Evolutionary conservation across 2,888 invertebrate genomes (phyloP).

Genomic region (Gnatocerus cornutus): DNA sequence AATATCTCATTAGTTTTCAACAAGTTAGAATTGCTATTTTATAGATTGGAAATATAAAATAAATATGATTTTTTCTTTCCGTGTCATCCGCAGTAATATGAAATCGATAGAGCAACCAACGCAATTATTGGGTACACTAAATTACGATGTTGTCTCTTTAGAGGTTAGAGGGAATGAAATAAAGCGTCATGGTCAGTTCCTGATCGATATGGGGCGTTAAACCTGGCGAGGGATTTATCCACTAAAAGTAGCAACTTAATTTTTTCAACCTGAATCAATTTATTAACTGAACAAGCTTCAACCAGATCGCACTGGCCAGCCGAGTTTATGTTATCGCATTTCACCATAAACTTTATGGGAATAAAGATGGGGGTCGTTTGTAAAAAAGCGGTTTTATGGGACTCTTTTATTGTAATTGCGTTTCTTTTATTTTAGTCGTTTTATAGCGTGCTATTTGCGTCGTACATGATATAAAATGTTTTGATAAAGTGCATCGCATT

Average conservation of each 20-base stretch:
- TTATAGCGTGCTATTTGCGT: no score
- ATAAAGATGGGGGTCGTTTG: no score
- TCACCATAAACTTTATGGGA: no score
- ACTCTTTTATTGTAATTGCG: no score
- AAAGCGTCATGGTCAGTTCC: conserved; percentile 9
- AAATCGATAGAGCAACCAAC: conserved; percentile 29
- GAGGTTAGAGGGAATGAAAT: conserved; percentile 18
- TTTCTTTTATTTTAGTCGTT: no score
- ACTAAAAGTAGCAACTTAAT: not conserved
- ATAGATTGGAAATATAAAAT: not conserved
- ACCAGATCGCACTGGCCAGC: no score
- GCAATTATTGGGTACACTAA: conserved; percentile 22
- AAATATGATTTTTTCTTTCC: conserved; percentile 1
- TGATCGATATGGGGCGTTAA: conserved; percentile 1
- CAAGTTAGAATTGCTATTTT: not conserved
- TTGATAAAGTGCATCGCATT: no score
- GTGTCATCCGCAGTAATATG: conserved; percentile 14
- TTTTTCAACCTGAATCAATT: no score
- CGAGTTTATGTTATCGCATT: no score
- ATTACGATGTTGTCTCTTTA: conserved; percentile 17
- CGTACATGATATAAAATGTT: no score
- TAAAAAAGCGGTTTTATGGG: no score
- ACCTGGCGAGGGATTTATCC: not conserved
- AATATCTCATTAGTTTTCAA: not conserved
- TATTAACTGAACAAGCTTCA: no score